Evolutionary conservation across 2,888 invertebrate species (phyloP), one percentile per base, ranked within the genome.

Genomic region (Dynastes tityus): DNA sequence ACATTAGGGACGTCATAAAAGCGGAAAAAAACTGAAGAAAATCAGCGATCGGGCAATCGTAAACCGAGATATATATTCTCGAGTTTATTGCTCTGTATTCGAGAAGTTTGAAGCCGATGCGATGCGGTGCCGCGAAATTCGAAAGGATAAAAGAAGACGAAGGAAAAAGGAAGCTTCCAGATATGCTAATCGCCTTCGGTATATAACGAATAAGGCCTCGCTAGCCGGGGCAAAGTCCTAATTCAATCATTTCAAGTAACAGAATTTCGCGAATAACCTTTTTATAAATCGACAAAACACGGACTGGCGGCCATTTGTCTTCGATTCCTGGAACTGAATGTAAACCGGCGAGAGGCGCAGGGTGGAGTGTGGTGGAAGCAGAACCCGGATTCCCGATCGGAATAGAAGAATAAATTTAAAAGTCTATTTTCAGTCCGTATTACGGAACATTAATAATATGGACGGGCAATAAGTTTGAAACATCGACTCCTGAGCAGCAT

Each of bases 341-440:
- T 11, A 45, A 45, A 45, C 45, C 45, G 45, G 45, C 1, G 45
- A 84, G 85, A 85, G 37, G 37, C 64, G 55, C 16, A 0, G 5
- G 32, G 45, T 8, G 45, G 45, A 45, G 8, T 8, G 45, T 8
- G 9, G 45, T 2, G 45, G 55, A 22, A 29, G 83, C 84, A 83
- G 83, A 83, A 11, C n/a, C 32, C 64, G 82, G 83, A 84, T 84
- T 9, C 85, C 84, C 85, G 84, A 84, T 85, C 84, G 84, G 82
- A 84, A 84, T 83, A 84, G 84, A 83, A 83, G 84, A 86, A 86
- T 87, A 87, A 86, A 87, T 86, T 87, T 85, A 84, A 85, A 85
- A 86, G 86, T 87, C 86, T 85, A 86, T 86, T 86, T 85, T 85
- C 86, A 82, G 85, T 85, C 85, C 84, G 84, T 85, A 87, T 86